Evolutionary conservation across 2,113 vertebrate species (phyloP).

Genomic region (Pluvialis apricaria): DNA sequence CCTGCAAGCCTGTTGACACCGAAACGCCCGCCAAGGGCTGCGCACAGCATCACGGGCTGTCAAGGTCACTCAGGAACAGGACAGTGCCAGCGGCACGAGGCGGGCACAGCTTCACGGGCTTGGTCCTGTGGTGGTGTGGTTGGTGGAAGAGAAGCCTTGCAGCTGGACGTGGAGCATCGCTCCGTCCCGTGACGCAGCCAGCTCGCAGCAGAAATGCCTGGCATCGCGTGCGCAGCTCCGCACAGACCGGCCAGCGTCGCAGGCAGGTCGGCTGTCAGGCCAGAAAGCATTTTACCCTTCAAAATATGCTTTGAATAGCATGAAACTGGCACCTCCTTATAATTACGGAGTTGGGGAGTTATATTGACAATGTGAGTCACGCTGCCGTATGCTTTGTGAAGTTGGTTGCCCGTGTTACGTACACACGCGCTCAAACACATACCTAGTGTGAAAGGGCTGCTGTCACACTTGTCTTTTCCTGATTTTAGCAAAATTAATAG

Average conservation of each 20-base stretch:
- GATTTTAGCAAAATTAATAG: background rate
- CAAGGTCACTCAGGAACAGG: background rate
- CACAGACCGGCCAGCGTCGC: fast-evolving
- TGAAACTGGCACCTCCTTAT: background rate
- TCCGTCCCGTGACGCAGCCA: background rate
- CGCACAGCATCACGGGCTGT: background rate
- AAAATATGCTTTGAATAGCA: background rate
- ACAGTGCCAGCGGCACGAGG: background rate
- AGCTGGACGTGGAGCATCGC: fast-evolving
- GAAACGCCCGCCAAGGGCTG: background rate
- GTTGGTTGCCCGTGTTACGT: fast-evolving
- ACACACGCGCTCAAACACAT: background rate
- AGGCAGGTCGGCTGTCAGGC: background rate
- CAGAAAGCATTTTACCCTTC: background rate
- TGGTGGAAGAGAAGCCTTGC: background rate
- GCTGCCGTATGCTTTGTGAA: background rate
- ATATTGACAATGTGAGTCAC: background rate
- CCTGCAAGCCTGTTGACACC: background rate
- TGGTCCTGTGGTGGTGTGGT: fast-evolving
- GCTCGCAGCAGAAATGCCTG: background rate
- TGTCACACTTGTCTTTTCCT: background rate
- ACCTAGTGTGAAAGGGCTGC: background rate
- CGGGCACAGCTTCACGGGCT: background rate
- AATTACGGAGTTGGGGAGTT: background rate
- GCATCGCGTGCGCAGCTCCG: fast-evolving